Percentiles rank a stretch among this genome's conserved stretches.
phyloP scores from a whole-genome alignment of 1,140 invertebrate genomes.

The Brachystomella parvula region DNA sequence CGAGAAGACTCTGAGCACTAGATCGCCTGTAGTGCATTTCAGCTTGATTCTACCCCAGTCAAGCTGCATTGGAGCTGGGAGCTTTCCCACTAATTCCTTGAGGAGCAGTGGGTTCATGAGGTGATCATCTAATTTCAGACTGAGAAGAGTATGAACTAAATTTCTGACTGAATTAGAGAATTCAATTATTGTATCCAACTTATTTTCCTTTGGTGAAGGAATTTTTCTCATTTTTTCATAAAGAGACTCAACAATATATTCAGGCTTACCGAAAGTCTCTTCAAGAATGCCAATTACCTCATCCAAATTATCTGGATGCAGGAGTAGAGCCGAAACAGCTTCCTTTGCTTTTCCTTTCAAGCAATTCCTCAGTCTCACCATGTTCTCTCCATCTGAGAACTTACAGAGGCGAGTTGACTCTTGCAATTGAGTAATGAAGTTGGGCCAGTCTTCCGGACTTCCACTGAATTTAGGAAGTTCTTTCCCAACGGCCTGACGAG shows the following conservation, averaged over 20 bases:
- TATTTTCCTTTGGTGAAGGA: background rate
- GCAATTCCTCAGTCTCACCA: slow-evolving; percentile 1
- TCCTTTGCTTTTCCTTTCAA: slow-evolving; percentile 16
- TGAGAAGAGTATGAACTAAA: background rate
- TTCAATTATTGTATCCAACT: background rate
- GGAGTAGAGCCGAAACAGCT: slow-evolving; percentile 6
- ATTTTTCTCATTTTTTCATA: background rate
- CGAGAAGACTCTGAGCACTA: background rate
- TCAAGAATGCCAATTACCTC: background rate
- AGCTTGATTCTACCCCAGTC: background rate
- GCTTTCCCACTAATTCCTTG: background rate
- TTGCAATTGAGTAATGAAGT: background rate
- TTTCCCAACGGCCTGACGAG: background rate
- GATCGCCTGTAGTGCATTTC: background rate
- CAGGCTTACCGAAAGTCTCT: slow-evolving; percentile 1
- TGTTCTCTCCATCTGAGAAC: slow-evolving; percentile 2
- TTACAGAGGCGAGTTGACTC: background rate
- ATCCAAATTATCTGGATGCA: background rate
- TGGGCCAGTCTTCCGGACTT: background rate
- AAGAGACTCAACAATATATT: background rate
- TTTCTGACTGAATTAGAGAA: slow-evolving; percentile 6
- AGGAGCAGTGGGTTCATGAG: slow-evolving; percentile 5
- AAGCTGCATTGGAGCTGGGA: background rate
- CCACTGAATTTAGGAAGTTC: background rate
- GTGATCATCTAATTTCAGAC: background rate